Percentiles rank a stretch among this genome's conserved stretches.
Evolutionary conservation across 2,113 vertebrate species (phyloP).

Genomic region (Platichthys stellatus): DNA sequence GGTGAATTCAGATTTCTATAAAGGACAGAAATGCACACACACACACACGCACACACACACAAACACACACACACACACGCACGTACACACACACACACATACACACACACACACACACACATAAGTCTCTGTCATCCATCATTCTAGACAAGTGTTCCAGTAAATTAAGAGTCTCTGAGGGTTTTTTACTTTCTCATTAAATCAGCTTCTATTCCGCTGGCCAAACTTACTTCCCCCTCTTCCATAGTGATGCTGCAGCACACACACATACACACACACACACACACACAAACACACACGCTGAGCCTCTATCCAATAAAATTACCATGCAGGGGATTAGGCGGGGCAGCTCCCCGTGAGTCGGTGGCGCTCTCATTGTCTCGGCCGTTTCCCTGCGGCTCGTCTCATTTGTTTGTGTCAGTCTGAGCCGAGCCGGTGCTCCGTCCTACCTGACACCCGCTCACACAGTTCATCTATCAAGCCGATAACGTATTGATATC

Average conservation of each 20-base stretch:
- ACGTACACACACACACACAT: not conserved
- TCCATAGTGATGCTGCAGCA: constrained; percentile 58
- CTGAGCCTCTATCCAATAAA: constrained; percentile 36
- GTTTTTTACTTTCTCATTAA: constrained; percentile 64
- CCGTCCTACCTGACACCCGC: constrained; percentile 48
- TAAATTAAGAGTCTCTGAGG: constrained; percentile 42
- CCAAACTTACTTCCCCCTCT: constrained; percentile 78
- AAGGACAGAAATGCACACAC: not conserved
- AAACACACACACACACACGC: not conserved
- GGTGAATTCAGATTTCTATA: no score
- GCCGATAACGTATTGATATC: constrained; percentile 63
- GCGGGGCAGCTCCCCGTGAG: constrained; percentile 44
- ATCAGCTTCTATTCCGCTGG: constrained; percentile 56
- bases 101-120: constrained; percentile 17
- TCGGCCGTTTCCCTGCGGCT: constrained; percentile 54
- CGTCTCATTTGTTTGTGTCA: constrained; percentile 73
- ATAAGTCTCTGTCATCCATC: constrained; percentile 31
- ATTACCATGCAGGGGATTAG: constrained; percentile 54
- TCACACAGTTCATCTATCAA: constrained; percentile 61
- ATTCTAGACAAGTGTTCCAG: constrained; percentile 12
- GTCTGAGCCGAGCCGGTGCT: constrained; percentile 52
- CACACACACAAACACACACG: constrained; percentile 30
- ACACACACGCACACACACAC: constrained; percentile 4
- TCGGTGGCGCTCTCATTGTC: constrained; percentile 52
- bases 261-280: no score